A percentile compares a stretch with the other conserved stretches of the same genome.
These are phyloP conservation scores for Pristiophorus japonicus DNA, from an alignment of 2,113 vertebrate species.

Conservation along the genomic window DNA sequence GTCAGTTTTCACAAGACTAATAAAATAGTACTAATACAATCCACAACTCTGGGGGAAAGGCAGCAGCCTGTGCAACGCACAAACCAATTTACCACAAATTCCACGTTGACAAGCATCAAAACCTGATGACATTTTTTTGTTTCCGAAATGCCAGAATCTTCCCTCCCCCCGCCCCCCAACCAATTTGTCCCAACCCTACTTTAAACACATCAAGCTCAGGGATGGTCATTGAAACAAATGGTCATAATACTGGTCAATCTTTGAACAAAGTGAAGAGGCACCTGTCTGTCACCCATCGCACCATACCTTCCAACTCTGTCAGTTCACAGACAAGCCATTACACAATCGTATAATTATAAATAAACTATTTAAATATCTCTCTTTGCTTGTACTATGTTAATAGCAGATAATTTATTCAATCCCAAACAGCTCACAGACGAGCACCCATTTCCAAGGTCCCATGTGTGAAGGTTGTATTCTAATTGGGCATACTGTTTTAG, in stretches of 20 bases:
- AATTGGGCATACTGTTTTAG: background rate
- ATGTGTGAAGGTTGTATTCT: background rate
- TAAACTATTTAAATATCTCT: slow-evolving; percentile 3
- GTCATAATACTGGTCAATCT: background rate
- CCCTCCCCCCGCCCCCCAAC: background rate
- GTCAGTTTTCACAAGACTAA: background rate
- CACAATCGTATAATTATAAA: background rate
- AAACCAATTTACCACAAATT: background rate
- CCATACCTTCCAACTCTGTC: background rate
- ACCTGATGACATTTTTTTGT: background rate
- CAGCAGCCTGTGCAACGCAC: background rate
- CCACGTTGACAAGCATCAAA: background rate
- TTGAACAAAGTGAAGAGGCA: background rate
- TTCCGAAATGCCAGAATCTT: background rate
- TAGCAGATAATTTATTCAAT: background rate
- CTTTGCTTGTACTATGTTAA: background rate
- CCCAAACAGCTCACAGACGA: background rate
- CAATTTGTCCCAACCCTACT: background rate
- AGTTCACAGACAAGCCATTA: background rate
- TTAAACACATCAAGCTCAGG: background rate
- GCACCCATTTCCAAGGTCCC: background rate
- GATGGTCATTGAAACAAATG: background rate
- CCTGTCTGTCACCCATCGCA: background rate
- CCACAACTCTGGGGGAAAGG: background rate
- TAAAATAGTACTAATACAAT: background rate